A percentile compares a stretch with the other conserved stretches of the same genome.
Conservation (phyloP, 2,113 vertebrate species). For the Tenrec ecaudatus region DNA sequence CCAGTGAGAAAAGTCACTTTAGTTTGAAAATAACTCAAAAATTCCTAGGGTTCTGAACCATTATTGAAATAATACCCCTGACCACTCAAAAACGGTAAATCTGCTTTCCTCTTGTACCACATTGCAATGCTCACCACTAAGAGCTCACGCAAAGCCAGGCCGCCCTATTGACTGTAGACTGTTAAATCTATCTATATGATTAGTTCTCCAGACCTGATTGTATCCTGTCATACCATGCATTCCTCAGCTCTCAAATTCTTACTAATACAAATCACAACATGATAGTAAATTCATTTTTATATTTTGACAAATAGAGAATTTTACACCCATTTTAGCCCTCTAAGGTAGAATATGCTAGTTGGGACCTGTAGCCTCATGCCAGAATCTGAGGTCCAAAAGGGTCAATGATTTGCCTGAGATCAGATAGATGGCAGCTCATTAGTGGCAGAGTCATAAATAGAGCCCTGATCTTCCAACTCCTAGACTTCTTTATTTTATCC, state of each 20-base stretch:
- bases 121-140: background rate
- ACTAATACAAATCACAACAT: background rate
- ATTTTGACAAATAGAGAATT: background rate
- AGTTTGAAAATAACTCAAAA: background rate
- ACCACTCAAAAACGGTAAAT: background rate
- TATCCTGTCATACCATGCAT: background rate
- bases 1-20: background rate
- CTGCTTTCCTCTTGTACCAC: background rate
- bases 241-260: background rate
- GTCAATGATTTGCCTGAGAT: background rate
- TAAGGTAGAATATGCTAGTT: background rate
- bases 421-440: background rate
- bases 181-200: background rate
- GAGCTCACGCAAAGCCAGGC: background rate
- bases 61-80: background rate
- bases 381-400: background rate
- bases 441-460: no score
- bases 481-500: background rate
- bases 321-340: background rate
- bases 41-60: background rate
- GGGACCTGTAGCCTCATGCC: background rate
- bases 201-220: background rate
- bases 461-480: background rate
- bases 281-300: background rate
- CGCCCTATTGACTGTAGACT: background rate